phyloP scores from a whole-genome alignment of 2,797 vertebrate genomes.

The Gallinago nigripennis region DNA sequence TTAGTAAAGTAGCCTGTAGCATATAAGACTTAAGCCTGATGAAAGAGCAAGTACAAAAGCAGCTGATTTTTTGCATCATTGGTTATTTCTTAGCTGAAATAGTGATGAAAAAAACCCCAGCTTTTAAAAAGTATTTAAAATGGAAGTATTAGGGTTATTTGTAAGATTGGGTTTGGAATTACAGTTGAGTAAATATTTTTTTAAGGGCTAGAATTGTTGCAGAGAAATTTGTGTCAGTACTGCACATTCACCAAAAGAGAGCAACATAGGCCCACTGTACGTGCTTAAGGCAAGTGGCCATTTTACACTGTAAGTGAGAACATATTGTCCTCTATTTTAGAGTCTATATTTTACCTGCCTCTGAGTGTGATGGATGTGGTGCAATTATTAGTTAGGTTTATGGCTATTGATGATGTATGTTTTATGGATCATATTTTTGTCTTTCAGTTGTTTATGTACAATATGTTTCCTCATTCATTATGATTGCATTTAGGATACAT shows the following conservation, averaged over 20 bases:
- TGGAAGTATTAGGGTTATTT: conserved; percentile 47
- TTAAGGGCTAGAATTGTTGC: neutral
- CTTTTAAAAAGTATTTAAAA: conserved; percentile 41
- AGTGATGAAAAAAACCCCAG: neutral
- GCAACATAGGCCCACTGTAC: conserved; percentile 65
- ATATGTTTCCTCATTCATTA: conserved; percentile 59
- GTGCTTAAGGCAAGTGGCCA: neutral
- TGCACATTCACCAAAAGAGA: conserved; percentile 77
- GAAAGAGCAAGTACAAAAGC: neutral
- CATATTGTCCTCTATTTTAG: neutral
- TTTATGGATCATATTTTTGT: conserved; percentile 65
- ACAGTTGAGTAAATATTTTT: conserved; percentile 44
- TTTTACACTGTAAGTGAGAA: conserved; percentile 29
- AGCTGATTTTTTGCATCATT: neutral
- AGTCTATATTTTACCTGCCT: conserved; percentile 49
- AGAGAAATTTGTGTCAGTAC: conserved; percentile 62
- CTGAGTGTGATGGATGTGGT: conserved; percentile 57
- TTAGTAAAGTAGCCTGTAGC: neutral
- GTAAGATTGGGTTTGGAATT: conserved; percentile 53
- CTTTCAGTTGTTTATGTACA: conserved; percentile 56
- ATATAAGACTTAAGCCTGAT: neutral
- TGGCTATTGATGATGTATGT: conserved; percentile 44
- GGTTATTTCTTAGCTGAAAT: neutral
- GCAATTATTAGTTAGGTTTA: conserved; percentile 68
- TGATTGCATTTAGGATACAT: conserved; percentile 45